Evolutionary conservation across 2,113 vertebrate species (phyloP).

Genomic region (Phalacrocorax carbo): DNA sequence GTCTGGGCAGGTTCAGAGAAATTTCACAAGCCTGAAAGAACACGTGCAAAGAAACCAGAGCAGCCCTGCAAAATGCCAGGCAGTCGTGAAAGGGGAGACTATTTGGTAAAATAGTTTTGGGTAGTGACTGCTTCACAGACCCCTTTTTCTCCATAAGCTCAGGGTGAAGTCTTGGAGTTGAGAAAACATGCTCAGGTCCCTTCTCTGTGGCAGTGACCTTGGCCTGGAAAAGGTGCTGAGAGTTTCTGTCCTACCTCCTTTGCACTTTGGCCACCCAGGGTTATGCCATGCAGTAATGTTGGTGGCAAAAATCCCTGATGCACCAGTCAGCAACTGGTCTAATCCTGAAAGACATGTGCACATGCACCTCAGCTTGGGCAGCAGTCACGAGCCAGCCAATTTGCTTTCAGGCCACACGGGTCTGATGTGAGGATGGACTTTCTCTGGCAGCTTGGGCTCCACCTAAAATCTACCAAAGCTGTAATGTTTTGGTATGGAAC

Average conservation of each 20-base stretch:
- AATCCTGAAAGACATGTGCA: background rate
- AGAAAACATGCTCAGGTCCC: background rate
- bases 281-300: background rate
- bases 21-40: background rate
- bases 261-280: background rate
- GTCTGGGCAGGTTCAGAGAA: background rate
- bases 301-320: background rate
- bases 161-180: background rate
- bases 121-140: background rate
- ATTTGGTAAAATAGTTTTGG: background rate
- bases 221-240: background rate
- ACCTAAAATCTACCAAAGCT: background rate
- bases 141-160: background rate
- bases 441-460: background rate
- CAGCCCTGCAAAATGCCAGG: background rate
- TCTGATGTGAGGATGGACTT: background rate
- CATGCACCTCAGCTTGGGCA: background rate
- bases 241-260: background rate
- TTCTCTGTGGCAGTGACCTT: background rate
- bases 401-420: background rate
- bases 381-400: background rate
- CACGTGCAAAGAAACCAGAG: background rate
- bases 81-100: accelerated
- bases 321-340: background rate
- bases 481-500: background rate